Base-by-base conservation (phyloP, 2,113 vertebrate species). In the Pseudorhombus dupliciocellatus region DNA sequence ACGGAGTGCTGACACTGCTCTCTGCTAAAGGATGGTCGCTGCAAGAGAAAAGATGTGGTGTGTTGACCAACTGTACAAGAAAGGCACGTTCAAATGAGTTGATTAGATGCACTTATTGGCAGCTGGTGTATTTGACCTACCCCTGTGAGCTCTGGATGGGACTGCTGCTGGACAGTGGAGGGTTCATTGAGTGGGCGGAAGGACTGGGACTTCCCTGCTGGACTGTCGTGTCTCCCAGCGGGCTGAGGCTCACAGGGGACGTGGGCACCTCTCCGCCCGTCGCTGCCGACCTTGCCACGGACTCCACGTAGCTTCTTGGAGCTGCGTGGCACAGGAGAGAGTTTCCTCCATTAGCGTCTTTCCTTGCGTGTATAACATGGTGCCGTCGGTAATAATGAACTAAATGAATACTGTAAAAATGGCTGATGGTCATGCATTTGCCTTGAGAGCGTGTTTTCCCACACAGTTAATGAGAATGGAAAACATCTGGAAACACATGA, bases 271-370 rank as follows among this genome's bases (percentile, higher is more conserved):
- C 94, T 31, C 94, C 94, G 0, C 89, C 90, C 0, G 86, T 79
- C 0, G 81, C 85, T 0, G 97, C 97, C 0, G 96, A 96, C 77
- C 95, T 94, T 0, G 95, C 98, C 78, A 99, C 96, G 0, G 97
- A 98, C 79, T 98, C 96, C 0, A 99, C 98, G 0, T 99, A 99
- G 89, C 96, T 99, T 77, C 96, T 93, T 21, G 98, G 95, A 50
- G 96, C 98, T 99, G 92, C 0, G 10, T 11, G 9, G 56, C 24
- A 84, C 28, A 34, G 68, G 68, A 63, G 24, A 52, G 2, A 14
- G 18, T 6, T 53, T 51, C 26, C 37, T 7, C 14, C 20, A 14
- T 68, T 18, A 74, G 7, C 8, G n/a, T 24, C 37, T 40, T 28
- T 8, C 58, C 31, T 59, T 59, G 48, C 10, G 26, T 12, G 34